Evolutionary conservation across 2,113 vertebrate species (phyloP).

Genomic region (Orthonyx spaldingii): DNA sequence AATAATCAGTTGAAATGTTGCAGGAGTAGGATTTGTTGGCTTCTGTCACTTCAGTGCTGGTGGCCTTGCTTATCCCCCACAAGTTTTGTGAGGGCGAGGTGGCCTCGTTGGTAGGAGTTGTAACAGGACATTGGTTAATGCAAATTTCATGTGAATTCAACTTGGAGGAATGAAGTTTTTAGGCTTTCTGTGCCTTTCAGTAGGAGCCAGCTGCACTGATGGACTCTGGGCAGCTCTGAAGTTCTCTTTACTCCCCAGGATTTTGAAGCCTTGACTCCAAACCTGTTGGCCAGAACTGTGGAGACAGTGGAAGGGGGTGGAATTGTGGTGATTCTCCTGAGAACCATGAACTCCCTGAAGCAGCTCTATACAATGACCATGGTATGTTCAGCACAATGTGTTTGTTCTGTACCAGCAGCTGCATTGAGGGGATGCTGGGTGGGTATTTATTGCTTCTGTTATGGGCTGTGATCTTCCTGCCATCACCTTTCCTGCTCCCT

Average conservation of each 20-base stretch:
- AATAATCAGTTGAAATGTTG: neutral
- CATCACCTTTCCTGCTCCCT: neutral
- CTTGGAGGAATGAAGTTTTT: neutral
- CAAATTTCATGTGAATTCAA: neutral
- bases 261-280: conserved; percentile 95
- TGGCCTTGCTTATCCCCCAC: accelerated
- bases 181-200: neutral
- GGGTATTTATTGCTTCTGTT: neutral
- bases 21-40: neutral
- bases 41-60: neutral
- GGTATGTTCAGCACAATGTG: conserved; percentile 50
- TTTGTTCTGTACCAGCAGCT: neutral
- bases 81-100: neutral
- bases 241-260: conserved; percentile 72
- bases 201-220: neutral
- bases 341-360: conserved; percentile 93
- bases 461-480: neutral
- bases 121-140: neutral
- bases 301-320: conserved; percentile 97
- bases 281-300: conserved; percentile 90
- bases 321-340: conserved; percentile 87
- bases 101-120: neutral
- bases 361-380: conserved; percentile 97
- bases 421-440: neutral
- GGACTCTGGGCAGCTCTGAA: neutral